These are phyloP conservation scores for Protonemura montana DNA, from an alignment of 2,888 invertebrate species.

Conservation along the genomic window DNA sequence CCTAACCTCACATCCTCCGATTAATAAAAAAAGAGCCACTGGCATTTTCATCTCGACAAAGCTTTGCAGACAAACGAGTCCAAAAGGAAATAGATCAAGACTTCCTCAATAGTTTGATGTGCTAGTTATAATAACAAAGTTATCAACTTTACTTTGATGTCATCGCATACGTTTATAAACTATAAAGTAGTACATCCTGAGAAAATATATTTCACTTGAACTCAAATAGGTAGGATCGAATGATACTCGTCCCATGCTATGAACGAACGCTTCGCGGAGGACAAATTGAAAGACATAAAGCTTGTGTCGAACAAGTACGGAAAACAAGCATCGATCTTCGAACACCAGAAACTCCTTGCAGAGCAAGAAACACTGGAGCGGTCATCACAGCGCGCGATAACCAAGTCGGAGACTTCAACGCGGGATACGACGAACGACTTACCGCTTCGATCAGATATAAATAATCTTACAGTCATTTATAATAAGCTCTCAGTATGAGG, in stretches of 20 bases:
- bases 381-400: background rate
- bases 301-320: background rate
- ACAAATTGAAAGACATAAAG: background rate
- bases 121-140: background rate
- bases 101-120: background rate
- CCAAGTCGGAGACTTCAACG: background rate
- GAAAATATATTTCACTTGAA: background rate
- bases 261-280: background rate
- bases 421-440: background rate
- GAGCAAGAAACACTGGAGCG: background rate
- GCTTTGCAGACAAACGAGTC: background rate
- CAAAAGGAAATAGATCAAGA: background rate
- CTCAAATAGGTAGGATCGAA: background rate
- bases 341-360: background rate
- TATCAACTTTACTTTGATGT: background rate
- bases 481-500: slow-evolving; percentile 12
- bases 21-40: background rate
- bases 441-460: background rate
- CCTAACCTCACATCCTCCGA: background rate
- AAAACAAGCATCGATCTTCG: background rate
- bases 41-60: background rate
- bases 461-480: background rate
- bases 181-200: slow-evolving; percentile 12
- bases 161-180: background rate
- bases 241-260: background rate